These are phyloP conservation scores for Eilema sororculum DNA, from an alignment of 2,888 invertebrate genomes.

Conservation along the genomic window DNA sequence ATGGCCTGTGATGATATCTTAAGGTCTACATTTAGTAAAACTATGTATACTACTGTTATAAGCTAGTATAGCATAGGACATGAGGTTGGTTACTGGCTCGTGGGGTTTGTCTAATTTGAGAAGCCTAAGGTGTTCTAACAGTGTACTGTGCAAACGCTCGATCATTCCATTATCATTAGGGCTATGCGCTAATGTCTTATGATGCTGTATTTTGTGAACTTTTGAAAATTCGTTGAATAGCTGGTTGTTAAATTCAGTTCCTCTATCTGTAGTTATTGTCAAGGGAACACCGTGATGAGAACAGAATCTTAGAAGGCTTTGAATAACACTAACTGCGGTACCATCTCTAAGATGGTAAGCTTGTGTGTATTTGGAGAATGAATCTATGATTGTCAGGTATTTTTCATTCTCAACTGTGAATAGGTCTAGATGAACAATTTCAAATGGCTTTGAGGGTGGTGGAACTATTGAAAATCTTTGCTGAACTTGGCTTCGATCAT, in stretches of 20 bases:
- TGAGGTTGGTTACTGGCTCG: neutral
- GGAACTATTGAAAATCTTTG: neutral
- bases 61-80: constrained; percentile 10
- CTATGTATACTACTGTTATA: constrained; percentile 47
- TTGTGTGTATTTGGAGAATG: constrained; percentile 41
- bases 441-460: constrained; percentile 20
- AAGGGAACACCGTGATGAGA: constrained; percentile 33
- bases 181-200: constrained; percentile 30
- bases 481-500: neutral
- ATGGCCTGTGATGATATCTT: constrained; percentile 47
- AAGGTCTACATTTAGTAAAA: constrained; percentile 47
- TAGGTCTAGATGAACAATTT: constrained; percentile 24
- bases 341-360: constrained; percentile 37
- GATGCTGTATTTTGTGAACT: constrained; percentile 38
- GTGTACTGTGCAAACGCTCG: constrained; percentile 30
- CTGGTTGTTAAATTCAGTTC: constrained; percentile 27
- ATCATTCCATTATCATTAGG: constrained; percentile 42
- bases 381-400: constrained; percentile 25
- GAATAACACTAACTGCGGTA: constrained; percentile 35
- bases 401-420: constrained; percentile 40
- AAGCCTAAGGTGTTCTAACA: constrained; percentile 37
- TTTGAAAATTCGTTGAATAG: constrained; percentile 34
- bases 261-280: constrained; percentile 40
- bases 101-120: constrained; percentile 22
- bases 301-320: constrained; percentile 32